These are phyloP conservation scores for Pristionchus entomophagus DNA, from an alignment of 2,888 invertebrate genomes.

Conservation along the genomic window DNA sequence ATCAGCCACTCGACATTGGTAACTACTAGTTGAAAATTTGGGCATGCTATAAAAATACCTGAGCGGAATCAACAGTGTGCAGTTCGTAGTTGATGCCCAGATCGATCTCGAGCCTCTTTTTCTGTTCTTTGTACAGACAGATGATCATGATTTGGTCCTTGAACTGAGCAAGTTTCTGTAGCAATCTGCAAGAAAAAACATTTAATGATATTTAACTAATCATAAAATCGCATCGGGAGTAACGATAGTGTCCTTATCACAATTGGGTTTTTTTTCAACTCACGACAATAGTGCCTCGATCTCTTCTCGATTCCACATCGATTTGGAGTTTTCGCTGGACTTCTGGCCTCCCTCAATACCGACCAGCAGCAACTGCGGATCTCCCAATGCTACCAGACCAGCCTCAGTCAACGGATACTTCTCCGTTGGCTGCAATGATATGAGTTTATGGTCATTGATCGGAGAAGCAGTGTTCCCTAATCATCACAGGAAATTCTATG, in stretches of 20 bases:
- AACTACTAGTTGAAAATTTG: too few species aligned
- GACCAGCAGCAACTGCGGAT: background rate
- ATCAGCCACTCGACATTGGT: too few species aligned
- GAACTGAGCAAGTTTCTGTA: background rate
- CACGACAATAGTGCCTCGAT: background rate
- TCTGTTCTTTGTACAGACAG: slow-evolving; percentile 31
- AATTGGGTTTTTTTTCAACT: too few species aligned
- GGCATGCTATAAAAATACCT: background rate
- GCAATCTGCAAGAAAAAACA: background rate
- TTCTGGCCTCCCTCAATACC: too few species aligned
- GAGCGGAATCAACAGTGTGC: slow-evolving; percentile 23
- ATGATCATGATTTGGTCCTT: slow-evolving; percentile 32
- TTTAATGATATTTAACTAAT: background rate
- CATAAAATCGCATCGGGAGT: background rate
- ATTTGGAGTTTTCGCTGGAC: background rate
- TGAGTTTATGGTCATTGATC: too few species aligned
- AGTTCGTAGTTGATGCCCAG: slow-evolving; percentile 18
- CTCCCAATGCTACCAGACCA: background rate
- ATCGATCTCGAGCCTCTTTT: background rate
- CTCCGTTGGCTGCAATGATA: background rate
- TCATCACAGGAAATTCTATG: background rate
- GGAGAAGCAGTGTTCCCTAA: background rate
- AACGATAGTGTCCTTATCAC: too few species aligned
- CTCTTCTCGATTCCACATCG: background rate
- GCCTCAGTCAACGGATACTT: background rate